phyloP scores from a whole-genome alignment of 1,140 invertebrate genomes.

The Tribolium castaneum region DNA sequence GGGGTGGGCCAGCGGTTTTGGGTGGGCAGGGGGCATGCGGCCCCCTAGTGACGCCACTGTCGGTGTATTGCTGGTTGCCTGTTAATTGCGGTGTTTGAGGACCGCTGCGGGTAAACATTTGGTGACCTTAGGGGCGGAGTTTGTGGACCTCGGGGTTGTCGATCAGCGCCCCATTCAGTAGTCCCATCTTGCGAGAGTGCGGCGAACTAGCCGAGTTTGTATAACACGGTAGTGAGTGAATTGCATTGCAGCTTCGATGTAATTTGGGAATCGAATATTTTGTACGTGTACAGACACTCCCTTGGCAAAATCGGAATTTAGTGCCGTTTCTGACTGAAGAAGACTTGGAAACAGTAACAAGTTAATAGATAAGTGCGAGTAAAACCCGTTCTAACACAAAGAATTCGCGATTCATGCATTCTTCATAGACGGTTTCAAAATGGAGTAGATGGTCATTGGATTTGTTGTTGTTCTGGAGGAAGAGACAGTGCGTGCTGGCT shows the following conservation, averaged over 20 bases:
- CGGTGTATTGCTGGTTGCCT: not conserved
- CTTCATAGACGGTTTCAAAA: conserved; percentile 54
- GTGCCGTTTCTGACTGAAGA: conserved; percentile 50
- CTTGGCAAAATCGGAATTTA: conserved; percentile 42
- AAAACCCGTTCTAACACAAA: conserved; percentile 47
- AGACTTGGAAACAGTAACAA: conserved; percentile 24
- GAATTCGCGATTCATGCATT: conserved; percentile 47
- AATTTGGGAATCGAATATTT: conserved; percentile 52
- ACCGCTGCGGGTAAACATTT: conserved; percentile 11
- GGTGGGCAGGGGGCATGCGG: too few species aligned
- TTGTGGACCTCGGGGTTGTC: conserved; percentile 31
- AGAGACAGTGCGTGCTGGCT: conserved; percentile 28
- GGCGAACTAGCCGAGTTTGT: conserved; percentile 42
- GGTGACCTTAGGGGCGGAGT: conserved; percentile 40
- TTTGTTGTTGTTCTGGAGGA: conserved; percentile 52
- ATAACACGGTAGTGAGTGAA: conserved; percentile 51
- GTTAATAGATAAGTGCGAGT: conserved; percentile 44
- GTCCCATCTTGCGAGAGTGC: conserved; percentile 37
- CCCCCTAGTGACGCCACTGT: too few species aligned
- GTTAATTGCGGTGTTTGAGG: not conserved
- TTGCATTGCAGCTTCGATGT: conserved; percentile 51
- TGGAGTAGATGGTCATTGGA: conserved; percentile 55
- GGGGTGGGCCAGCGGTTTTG: too few species aligned
- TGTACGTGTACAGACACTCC: conserved; percentile 49
- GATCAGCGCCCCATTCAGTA: conserved; percentile 22